Base-by-base conservation (phyloP, 23 tunicate genomes). In the Diplosoma virens region DNA sequence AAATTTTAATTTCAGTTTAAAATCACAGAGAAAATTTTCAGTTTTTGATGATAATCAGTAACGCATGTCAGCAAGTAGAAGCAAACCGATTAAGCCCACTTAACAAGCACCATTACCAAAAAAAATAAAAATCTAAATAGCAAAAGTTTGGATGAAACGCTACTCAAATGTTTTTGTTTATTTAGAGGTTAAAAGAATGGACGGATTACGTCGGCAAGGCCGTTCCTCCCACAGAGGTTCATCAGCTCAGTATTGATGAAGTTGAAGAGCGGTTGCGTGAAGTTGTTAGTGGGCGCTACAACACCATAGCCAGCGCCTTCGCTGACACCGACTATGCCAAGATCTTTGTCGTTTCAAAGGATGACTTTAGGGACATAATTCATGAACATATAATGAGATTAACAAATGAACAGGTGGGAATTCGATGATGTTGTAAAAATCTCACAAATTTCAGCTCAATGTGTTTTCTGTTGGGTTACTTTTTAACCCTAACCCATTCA, bases 261-360 rank as follows among this genome's bases (percentile, higher is more conserved):
- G 78, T 89, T 16, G 96, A 89, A 47, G 96, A 82, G 30, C 53
- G 87, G 29, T 25, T 89, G 17, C 75, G 79, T 21, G 96, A 89
- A 37, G 96, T 89, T 3, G 84, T 89, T 9, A 58, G 79, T n/a
- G 96, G 87, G 54, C 71, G 96, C 17, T 82, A 82, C 26, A 66
- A 24, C 31, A 59, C 34, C 14, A 55, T 82, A 24, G 59, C 82
- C 14, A 64, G 81, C n/a, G 86, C 70, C 22, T 83, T 90, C 56
- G 79, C 86, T 20, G 89, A 90, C 36, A 63, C 71, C n/a, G 97
- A 90, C 66, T 90, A 90, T 60, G 97, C 90, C n/a, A 84, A 84
- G 58, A 90, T 90, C 50, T 79, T 36, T 30, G 97, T 90, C 16
- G 86, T 90, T 30, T 90, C 97, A 11, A 84, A 79, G 47, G 90